Percentiles rank a stretch among this genome's conserved stretches.
Evolutionary conservation across 2,113 vertebrate species (phyloP).

Genomic region (Lagenorhynchus albirostris): DNA sequence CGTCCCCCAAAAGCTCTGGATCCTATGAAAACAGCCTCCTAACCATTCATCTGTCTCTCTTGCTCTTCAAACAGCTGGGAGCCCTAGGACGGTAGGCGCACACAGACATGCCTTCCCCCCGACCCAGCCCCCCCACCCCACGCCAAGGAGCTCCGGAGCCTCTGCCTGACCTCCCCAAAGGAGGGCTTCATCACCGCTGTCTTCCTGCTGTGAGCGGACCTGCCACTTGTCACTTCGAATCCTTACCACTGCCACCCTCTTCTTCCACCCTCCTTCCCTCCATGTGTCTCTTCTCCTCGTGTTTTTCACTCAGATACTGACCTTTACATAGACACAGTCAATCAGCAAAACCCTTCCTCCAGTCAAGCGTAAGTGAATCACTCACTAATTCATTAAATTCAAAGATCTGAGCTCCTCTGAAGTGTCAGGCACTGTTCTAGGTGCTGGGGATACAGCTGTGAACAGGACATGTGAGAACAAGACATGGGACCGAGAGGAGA

Average conservation of each 20-base stretch:
- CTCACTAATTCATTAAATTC: neutral
- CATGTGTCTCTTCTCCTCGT: neutral
- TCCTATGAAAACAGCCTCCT: neutral
- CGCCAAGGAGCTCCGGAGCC: neutral
- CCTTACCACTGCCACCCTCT: neutral
- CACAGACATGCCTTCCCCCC: neutral
- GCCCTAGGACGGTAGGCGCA: neutral
- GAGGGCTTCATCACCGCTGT: fast-evolving
- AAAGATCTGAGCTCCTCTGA: neutral
- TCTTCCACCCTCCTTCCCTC: neutral
- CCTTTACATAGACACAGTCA: neutral
- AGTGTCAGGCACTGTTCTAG: neutral
- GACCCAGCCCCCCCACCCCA: neutral
- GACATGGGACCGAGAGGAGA: neutral
- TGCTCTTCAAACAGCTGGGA: neutral
- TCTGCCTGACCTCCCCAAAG: neutral
- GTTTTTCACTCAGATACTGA: neutral
- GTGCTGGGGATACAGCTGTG: neutral
- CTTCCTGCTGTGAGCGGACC: neutral
- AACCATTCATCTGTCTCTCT: neutral
- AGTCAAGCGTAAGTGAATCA: neutral
- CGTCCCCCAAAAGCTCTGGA: neutral
- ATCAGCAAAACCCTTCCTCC: neutral
- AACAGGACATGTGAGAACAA: neutral
- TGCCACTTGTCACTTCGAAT: neutral